A percentile compares a stretch with the other conserved stretches of the same genome.
phyloP scores from a whole-genome alignment of 2,888 invertebrate genomes.

The Corythucha ciliata region DNA sequence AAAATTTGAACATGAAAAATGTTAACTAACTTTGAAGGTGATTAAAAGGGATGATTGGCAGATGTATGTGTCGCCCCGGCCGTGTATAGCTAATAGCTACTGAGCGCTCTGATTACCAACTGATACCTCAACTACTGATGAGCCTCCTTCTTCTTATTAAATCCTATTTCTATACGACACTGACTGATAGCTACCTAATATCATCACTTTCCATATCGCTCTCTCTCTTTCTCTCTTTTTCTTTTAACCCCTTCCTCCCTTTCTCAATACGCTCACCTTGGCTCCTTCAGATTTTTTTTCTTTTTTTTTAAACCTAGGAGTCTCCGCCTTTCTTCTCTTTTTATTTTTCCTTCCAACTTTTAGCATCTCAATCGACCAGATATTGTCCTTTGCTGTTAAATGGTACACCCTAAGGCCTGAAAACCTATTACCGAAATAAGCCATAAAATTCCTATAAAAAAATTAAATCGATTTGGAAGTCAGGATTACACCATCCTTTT shows the following conservation, averaged over 20 bases:
- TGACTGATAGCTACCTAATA: constrained; percentile 23
- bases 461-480: constrained; percentile 25
- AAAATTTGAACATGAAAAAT: constrained; percentile 29
- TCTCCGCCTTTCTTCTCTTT: neutral
- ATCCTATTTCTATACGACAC: constrained; percentile 24
- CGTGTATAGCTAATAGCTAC: constrained; percentile 21
- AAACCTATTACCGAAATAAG: constrained; percentile 23
- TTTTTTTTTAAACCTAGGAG: neutral
- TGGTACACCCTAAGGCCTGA: constrained; percentile 5
- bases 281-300: constrained; percentile 8
- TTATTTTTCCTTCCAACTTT: neutral
- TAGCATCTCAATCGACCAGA: neutral
- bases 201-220: constrained; percentile 10
- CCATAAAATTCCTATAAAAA: constrained; percentile 26
- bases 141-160: constrained; percentile 21
- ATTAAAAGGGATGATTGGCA: constrained; percentile 29
- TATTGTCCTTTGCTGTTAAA: constrained; percentile 7
- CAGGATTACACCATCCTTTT: constrained; percentile 15
- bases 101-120: constrained; percentile 23
- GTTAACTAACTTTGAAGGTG: constrained; percentile 22
- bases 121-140: constrained; percentile 25
- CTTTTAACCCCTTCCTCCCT: constrained; percentile 1
- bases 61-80: constrained; percentile 22
- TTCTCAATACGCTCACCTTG: constrained; percentile 8
- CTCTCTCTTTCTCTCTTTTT: constrained; percentile 14